These are phyloP conservation scores for Scalopus aquaticus DNA, from an alignment of 2,113 vertebrate species.

Conservation along the genomic window DNA sequence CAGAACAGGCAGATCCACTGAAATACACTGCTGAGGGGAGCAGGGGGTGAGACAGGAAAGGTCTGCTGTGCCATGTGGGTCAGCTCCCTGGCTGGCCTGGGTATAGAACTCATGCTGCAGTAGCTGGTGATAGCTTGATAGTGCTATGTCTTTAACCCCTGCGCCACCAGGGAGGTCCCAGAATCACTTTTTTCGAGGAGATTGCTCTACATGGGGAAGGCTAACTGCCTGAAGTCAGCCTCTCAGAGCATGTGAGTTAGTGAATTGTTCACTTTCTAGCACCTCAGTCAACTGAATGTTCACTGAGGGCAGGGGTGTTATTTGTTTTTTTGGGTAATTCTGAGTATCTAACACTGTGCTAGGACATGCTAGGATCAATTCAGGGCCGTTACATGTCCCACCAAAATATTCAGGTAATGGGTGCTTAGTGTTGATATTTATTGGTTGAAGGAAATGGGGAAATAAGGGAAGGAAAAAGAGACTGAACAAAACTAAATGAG, in stretches of 20 bases:
- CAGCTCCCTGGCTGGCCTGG: too few relatives aligned
- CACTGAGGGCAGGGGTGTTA: not conserved
- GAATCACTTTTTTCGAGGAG: too few relatives aligned
- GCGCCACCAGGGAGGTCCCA: too few relatives aligned
- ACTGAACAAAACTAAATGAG: not conserved
- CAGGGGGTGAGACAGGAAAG: too few relatives aligned
- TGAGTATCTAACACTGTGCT: not conserved
- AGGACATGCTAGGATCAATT: not conserved
- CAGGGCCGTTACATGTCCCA: not conserved
- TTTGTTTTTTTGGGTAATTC: not conserved
- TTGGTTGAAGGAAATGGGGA: not conserved
- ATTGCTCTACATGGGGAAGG: not conserved
- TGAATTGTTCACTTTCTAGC: not conserved
- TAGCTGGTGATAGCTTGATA: too few relatives aligned
- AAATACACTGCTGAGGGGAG: too few relatives aligned
- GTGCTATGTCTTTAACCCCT: too few relatives aligned
- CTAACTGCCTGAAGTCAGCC: not conserved
- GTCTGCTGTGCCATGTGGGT: too few relatives aligned
- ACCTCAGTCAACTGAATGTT: not conserved
- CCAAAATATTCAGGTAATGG: not conserved
- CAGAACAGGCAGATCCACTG: too few relatives aligned
- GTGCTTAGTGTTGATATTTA: not conserved
- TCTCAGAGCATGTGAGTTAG: not conserved
- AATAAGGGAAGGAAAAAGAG: not conserved
- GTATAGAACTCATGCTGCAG: too few relatives aligned